Conservation (phyloP, 1,140 invertebrate species). For the Melanaphis sacchari region DNA sequence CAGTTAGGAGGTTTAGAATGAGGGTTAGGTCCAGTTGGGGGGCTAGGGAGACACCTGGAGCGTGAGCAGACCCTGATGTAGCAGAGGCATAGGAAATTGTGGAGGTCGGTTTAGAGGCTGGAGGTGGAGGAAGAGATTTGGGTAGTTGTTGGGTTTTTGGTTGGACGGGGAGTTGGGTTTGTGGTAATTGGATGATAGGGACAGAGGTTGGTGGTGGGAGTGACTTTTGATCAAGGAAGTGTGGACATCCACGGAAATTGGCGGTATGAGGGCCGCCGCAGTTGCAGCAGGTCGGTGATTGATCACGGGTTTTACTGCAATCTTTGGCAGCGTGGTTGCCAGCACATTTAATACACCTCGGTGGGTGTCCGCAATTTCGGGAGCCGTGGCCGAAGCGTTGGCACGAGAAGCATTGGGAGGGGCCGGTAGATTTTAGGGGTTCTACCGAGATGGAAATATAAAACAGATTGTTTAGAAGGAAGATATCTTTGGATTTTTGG, state of each 20-base stretch:
- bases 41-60: neutral
- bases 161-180: neutral
- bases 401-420: neutral
- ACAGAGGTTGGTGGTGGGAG: neutral
- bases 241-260: neutral
- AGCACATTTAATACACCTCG: conserved; percentile 35
- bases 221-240: neutral
- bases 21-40: neutral
- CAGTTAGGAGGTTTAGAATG: neutral
- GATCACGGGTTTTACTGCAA: neutral
- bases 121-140: neutral
- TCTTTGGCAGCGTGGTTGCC: neutral
- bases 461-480: neutral
- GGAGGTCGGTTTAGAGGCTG: neutral
- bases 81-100: neutral
- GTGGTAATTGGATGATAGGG: too few species aligned
- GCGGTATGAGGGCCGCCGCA: neutral
- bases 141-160: too few species aligned
- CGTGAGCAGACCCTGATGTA: neutral
- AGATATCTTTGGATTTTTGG: neutral
- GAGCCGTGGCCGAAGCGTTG: conserved; percentile 19
- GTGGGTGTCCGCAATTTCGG: neutral
- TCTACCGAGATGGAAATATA: neutral
- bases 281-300: neutral
- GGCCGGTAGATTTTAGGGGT: neutral